Percentiles rank a stretch among this genome's conserved stretches.
Evolutionary conservation across 1,140 invertebrate genomes (phyloP).

Genomic region (Anastatus disparis): DNA sequence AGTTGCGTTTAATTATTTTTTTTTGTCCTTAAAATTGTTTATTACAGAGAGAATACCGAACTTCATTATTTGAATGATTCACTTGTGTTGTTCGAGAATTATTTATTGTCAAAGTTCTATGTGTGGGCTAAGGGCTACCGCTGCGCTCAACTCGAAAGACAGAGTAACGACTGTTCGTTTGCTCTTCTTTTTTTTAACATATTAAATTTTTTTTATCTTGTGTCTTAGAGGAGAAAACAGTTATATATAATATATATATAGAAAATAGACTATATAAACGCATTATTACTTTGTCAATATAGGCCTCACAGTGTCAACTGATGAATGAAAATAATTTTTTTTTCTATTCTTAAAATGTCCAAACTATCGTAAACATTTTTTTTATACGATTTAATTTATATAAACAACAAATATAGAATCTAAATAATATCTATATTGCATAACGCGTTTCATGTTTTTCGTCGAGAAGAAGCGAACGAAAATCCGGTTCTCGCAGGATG

Average conservation of each 20-base stretch:
- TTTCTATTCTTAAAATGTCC: neutral
- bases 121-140: slow-evolving; percentile 11
- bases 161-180: slow-evolving; percentile 7
- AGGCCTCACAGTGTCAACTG: slow-evolving; percentile 3
- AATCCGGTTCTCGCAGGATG: slow-evolving; percentile 5
- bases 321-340: slow-evolving; percentile 23
- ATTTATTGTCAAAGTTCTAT: slow-evolving; percentile 48
- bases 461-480: neutral
- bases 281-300: slow-evolving; percentile 25
- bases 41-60: slow-evolving; percentile 39
- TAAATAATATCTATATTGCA: slow-evolving; percentile 7
- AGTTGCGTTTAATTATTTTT: slow-evolving; percentile 32
- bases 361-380: slow-evolving; percentile 19
- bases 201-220: neutral
- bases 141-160: slow-evolving; percentile 9
- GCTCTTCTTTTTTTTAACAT: slow-evolving; percentile 2
- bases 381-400: slow-evolving; percentile 22
- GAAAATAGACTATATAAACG: slow-evolving; percentile 37
- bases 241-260: slow-evolving; percentile 27
- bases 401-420: slow-evolving; percentile 5
- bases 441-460: neutral
- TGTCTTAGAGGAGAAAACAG: slow-evolving; percentile 12
- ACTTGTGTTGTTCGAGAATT: slow-evolving; percentile 37
- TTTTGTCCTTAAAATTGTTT: slow-evolving; percentile 39
- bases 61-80: slow-evolving; percentile 32